Evolutionary conservation across 1,140 invertebrate genomes (phyloP), one percentile per base, ranked within the genome.

Genomic region (Panagrolaimus sp.): DNA sequence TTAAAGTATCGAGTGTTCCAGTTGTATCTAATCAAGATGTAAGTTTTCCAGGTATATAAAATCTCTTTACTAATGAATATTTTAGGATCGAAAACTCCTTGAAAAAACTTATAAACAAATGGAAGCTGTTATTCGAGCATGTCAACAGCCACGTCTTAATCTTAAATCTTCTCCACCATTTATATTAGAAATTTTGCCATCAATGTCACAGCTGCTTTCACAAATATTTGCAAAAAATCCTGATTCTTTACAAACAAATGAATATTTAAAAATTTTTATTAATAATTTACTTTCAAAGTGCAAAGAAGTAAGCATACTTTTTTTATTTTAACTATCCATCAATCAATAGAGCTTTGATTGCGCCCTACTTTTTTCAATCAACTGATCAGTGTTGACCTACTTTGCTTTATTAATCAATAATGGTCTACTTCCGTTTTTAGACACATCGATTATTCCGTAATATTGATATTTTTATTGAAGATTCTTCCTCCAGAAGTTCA

Each of bases 161-260:
- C 86, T 99, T 73, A 97, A 98, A 86, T 98, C 98, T 84, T 96
- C 93, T 76, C 96, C 96, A 31, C 96, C 96, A 38, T 99, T 98
- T 86, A 98, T 99, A 82, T 86, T 98, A 77, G 96, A 99, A 85
- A 98, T 99, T 85, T 86, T 99, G 76, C 96, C 96, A 53, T 96
- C 98, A 85, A 98, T 95, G 71, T 98, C 97, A 87, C 93, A 98
- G 85, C 89, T 95, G 79, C 86, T 99, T 91, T 78, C 87, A 93
- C 71, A 94, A 96, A 81, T 96, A 92, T 85, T 91, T 89, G 91
- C 93, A 81, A 66, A 73, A 11, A 71, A 73, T 47, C 90, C 97
- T 87, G 88, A 90, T 77, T 78, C 85, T 31, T 87, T 98, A 73
- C 92, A 97, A 85, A 91, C 89, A 75, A 97, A 96, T 74, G 86